Percentiles rank a stretch among this genome's conserved stretches.
Conservation (phyloP, 2,888 invertebrate genomes). For the Deilephila elpenor region DNA sequence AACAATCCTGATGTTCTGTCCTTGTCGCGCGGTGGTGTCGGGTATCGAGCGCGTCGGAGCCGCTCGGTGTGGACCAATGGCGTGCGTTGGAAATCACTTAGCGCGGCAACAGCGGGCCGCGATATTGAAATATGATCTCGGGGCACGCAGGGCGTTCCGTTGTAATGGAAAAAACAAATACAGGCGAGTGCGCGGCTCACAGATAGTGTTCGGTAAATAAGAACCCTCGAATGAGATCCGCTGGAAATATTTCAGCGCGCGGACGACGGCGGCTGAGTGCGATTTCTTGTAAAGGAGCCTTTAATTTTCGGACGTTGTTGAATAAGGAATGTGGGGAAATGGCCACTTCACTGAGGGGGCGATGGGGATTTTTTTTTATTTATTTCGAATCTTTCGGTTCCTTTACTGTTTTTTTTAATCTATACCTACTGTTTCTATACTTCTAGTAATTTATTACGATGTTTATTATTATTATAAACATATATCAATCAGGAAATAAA, state of each 20-base stretch:
- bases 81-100: conserved; percentile 73
- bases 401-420: too few relatives aligned
- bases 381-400: conserved; percentile 12
- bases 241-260: conserved; percentile 72
- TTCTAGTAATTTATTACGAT: too few relatives aligned
- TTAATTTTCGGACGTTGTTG: conserved; percentile 77
- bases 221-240: conserved; percentile 68
- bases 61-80: conserved; percentile 62
- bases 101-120: conserved; percentile 63
- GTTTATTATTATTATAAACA: too few relatives aligned
- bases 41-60: conserved; percentile 62
- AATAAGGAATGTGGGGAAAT: conserved; percentile 76
- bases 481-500: too few relatives aligned
- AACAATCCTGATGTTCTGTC: conserved; percentile 46
- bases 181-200: conserved; percentile 41
- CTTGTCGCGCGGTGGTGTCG: conserved; percentile 55
- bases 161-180: conserved; percentile 83
- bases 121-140: conserved; percentile 82
- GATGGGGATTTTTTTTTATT: conserved; percentile 44
- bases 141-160: conserved; percentile 72
- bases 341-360: conserved; percentile 46
- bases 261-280: conserved; percentile 71
- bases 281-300: conserved; percentile 78
- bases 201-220: conserved; percentile 67
- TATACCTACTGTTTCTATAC: too few relatives aligned